These are phyloP conservation scores for Heliconius hortense DNA, from an alignment of 2,888 invertebrate genomes.

Conservation along the genomic window DNA sequence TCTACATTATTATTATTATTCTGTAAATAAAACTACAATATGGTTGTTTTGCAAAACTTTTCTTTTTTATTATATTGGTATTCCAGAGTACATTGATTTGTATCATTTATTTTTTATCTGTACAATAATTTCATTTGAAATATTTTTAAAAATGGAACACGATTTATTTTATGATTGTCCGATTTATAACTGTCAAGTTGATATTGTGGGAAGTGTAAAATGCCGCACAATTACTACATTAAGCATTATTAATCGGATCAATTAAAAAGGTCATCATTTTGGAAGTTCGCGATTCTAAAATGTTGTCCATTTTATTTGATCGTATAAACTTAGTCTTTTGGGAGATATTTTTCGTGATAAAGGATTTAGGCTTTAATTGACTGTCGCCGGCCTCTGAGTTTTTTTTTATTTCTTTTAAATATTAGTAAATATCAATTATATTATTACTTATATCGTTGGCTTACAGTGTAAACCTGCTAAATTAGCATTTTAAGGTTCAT, in stretches of 20 bases:
- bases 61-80: background rate
- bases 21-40: constrained; percentile 16
- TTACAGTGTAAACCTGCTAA: too few relatives aligned
- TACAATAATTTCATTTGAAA: constrained; percentile 8
- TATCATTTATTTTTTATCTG: constrained; percentile 7
- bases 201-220: constrained; percentile 49
- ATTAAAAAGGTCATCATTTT: constrained; percentile 46
- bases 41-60: constrained; percentile 1
- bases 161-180: background rate
- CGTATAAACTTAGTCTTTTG: constrained; percentile 45
- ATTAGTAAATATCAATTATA: constrained; percentile 35
- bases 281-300: background rate
- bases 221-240: constrained; percentile 70
- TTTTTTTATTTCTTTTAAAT: constrained; percentile 29
- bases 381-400: constrained; percentile 51
- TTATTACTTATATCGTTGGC: background rate
- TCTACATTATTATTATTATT: constrained; percentile 16
- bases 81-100: constrained; percentile 5
- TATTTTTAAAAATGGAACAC: background rate
- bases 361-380: constrained; percentile 79
- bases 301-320: constrained; percentile 50
- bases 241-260: constrained; percentile 51
- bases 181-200: constrained; percentile 2
- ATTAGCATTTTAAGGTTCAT: too few relatives aligned
- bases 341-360: constrained; percentile 65